phyloP scores from a whole-genome alignment of 2,888 invertebrate species.

The Pachydiplax longipennis region DNA sequence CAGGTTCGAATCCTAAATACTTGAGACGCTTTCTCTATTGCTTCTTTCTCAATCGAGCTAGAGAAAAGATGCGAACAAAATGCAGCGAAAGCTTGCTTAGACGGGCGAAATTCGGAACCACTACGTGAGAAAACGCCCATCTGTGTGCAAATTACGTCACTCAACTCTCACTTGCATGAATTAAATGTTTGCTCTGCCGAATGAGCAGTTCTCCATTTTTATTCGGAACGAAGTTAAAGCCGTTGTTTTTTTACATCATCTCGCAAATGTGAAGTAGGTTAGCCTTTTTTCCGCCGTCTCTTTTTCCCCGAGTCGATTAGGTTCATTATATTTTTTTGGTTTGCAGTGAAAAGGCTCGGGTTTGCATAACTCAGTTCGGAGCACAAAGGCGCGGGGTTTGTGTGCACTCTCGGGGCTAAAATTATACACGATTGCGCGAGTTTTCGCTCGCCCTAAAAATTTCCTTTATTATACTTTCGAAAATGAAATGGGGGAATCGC shows the following conservation, averaged over 20 bases:
- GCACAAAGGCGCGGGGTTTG: neutral
- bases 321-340: neutral
- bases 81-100: neutral
- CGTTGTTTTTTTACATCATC: neutral
- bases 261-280: neutral
- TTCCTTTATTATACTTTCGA: neutral
- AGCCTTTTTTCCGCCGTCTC: neutral
- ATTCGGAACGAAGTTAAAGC: neutral
- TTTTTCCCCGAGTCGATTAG: neutral
- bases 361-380: neutral
- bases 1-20: too few species aligned
- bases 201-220: neutral
- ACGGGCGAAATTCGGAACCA: neutral
- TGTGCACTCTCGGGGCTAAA: neutral
- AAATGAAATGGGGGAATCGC: neutral
- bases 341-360: neutral
- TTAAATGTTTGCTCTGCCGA: neutral
- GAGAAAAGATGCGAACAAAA: neutral
- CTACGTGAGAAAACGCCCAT: neutral
- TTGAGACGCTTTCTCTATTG: too few species aligned
- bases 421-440: neutral
- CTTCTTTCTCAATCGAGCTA: neutral
- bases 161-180: neutral
- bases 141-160: neutral
- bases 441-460: neutral